phyloP scores from a whole-genome alignment of 2,113 vertebrate genomes.

The Ceratotherium simum region DNA sequence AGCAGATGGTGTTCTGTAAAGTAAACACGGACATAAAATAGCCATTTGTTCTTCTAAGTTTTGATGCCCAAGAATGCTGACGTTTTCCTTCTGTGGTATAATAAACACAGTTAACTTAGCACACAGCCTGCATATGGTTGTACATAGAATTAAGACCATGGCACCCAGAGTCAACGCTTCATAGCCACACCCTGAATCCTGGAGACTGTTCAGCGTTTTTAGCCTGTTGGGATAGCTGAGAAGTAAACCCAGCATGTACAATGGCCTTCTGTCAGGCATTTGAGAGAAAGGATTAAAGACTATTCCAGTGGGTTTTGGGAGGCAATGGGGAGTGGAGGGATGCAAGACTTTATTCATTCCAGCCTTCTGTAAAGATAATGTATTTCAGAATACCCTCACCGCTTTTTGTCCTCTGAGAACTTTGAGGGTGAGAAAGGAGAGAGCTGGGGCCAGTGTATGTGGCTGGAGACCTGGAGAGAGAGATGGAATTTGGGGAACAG shows the following conservation, averaged over 20 bases:
- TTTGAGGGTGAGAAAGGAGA: not conserved
- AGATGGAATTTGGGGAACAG: not conserved
- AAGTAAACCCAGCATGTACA: not conserved
- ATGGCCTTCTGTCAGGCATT: not conserved
- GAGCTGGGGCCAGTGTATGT: not conserved
- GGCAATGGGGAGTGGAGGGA: not conserved
- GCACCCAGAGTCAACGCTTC: not conserved
- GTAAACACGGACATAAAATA: constrained; percentile 76
- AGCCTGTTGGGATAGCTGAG: not conserved
- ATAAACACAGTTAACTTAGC: not conserved
- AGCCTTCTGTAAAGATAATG: not conserved
- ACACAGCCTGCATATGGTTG: not conserved
- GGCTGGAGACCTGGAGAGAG: not conserved
- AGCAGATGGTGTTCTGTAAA: constrained; percentile 73
- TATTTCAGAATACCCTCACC: not conserved
- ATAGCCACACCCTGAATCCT: not conserved
- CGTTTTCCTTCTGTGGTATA: not conserved
- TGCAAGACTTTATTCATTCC: not conserved
- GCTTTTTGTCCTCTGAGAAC: not conserved
- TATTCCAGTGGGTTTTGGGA: not conserved
- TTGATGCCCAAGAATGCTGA: constrained; percentile 32
- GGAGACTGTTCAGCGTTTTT: not conserved
- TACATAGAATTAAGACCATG: not conserved
- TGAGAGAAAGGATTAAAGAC: not conserved
- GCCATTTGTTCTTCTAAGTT: constrained; percentile 36